Conservation (phyloP, 2,113 vertebrate species). For the Pomatorhinus ruficollis region DNA sequence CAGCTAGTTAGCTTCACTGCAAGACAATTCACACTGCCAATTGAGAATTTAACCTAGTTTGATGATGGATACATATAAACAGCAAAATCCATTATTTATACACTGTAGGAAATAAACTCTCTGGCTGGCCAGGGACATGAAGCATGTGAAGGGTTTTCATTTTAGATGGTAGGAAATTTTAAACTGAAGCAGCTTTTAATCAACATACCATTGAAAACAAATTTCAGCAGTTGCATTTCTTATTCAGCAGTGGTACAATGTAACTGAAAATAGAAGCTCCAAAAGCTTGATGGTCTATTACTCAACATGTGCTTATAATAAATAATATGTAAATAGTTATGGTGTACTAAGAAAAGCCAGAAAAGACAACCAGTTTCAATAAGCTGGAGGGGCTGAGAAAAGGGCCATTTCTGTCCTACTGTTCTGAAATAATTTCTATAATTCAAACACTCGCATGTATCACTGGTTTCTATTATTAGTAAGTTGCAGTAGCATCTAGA, state of each 20-base stretch:
- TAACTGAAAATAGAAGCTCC: conserved; percentile 76
- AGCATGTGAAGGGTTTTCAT: conserved; percentile 70
- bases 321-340: conserved; percentile 65
- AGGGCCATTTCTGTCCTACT: conserved; percentile 15
- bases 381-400: not conserved
- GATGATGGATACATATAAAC: conserved; percentile 78
- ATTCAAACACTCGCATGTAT: not conserved
- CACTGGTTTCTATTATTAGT: not conserved
- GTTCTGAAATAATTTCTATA: conserved; percentile 33
- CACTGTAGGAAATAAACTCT: conserved; percentile 75
- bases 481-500: not conserved
- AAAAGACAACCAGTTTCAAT: conserved; percentile 29
- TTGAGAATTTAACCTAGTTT: conserved; percentile 70
- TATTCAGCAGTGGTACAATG: conserved; percentile 63
- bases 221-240: conserved; percentile 70
- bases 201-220: conserved; percentile 76
- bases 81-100: conserved; percentile 80
- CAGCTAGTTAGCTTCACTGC: conserved; percentile 78
- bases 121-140: conserved; percentile 52
- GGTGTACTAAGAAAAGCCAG: conserved; percentile 34
- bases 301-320: conserved; percentile 65
- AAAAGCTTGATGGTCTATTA: conserved; percentile 73
- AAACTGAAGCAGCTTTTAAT: conserved; percentile 79
- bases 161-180: conserved; percentile 75
- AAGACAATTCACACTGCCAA: conserved; percentile 74